phyloP scores from a whole-genome alignment of 2,797 vertebrate species.

The Fratercula arctica region DNA sequence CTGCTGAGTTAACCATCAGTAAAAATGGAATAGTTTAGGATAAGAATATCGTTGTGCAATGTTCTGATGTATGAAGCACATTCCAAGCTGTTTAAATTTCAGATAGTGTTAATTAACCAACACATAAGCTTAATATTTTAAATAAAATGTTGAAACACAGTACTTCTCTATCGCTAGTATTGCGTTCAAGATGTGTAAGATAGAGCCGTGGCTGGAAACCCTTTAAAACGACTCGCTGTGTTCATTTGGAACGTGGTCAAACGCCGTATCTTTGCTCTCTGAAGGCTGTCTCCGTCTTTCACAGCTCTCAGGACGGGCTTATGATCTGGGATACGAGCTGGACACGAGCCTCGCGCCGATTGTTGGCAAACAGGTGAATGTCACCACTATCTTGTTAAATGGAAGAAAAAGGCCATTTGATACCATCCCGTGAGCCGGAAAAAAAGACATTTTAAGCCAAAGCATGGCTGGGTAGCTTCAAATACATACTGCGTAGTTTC shows the following conservation, averaged over 20 bases:
- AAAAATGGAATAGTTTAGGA: background rate
- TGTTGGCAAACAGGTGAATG: background rate
- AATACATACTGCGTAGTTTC: background rate
- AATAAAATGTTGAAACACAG: background rate
- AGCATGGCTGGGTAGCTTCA: background rate
- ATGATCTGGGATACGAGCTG: background rate
- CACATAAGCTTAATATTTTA: background rate
- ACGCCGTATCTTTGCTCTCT: background rate
- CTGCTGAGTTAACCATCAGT: conserved; percentile 20
- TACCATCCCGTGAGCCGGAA: background rate
- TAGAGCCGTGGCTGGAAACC: background rate
- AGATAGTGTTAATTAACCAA: background rate
- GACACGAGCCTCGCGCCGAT: background rate
- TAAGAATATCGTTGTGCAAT: background rate
- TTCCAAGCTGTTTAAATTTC: background rate
- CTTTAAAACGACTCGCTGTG: background rate
- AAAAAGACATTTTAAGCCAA: background rate
- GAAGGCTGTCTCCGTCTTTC: background rate
- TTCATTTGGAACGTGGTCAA: background rate
- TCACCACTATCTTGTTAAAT: background rate
- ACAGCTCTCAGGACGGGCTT: background rate
- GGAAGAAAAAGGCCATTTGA: background rate
- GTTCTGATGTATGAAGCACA: background rate
- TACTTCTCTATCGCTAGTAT: background rate
- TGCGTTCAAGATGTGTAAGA: background rate